Evolutionary conservation across 2,113 vertebrate species (phyloP), one percentile per base, ranked within the genome.

Genomic region (Sturnus vulgaris): DNA sequence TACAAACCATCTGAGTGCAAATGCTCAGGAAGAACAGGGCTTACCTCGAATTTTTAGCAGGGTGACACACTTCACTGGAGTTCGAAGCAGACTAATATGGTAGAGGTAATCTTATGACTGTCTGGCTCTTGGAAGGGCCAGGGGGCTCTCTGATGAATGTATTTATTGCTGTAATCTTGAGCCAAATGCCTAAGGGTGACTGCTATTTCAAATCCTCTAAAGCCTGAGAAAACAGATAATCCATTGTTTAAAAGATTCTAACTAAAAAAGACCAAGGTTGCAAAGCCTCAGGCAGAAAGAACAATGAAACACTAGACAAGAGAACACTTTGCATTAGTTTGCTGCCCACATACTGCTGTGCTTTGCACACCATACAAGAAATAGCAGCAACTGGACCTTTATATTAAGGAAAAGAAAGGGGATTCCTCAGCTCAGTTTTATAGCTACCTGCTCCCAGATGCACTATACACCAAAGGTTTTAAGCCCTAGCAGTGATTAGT

Each of bases 201-300:
- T 80, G 80, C 91, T 95, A 95, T 94, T 96, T 93, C 95, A 94
- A 96, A 94, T 79, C 81, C 92, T 92, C 86, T 90, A 94, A 97
- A 93, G 93, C 73, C 73, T 56, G 9, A 50, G 68, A 94, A 97
- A 97, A 97, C 90, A 96, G 81, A 96, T 75, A 94, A 96, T 73
- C 92, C 87, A 93, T 93, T 96, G 95, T 96, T 96, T 93, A 92
- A 96, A 96, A 95, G 94, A 92, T 80, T 95, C 95, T 95, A 95
- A 93, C 79, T 92, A 87, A 92, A 93, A 94, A 92, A 90, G 88
- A 86, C 91, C 59, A 91, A 91, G 63, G 93, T 65, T 89, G 82
- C 69, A 77, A 94, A 96, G 91, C 94, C 91, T 94, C 81, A 42
- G 92, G 95, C 93, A 86, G 72, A 93, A 83, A 82, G 86, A 94